phyloP scores from a whole-genome alignment of 2,888 invertebrate genomes.

The Thysanoteuthis rhombus region DNA sequence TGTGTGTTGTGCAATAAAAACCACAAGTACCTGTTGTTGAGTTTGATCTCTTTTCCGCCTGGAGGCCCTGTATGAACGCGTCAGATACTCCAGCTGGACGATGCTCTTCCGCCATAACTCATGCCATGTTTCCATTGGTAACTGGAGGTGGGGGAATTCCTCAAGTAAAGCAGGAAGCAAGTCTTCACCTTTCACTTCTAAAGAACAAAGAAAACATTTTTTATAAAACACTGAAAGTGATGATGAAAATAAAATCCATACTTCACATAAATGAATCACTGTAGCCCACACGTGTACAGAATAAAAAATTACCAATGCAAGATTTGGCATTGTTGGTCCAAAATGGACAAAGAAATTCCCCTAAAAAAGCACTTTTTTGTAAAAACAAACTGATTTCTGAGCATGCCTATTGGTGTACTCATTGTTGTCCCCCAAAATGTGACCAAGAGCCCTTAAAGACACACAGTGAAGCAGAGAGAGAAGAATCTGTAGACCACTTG shows the following conservation, averaged over 20 bases:
- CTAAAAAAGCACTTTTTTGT: no score
- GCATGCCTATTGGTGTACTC: no score
- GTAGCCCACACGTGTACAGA: no score
- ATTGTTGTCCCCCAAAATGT: no score
- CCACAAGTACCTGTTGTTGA: conserved; percentile 55
- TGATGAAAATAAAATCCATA: not conserved
- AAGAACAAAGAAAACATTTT: conserved; percentile 23
- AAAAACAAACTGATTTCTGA: no score
- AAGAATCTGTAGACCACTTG: no score
- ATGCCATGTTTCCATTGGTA: conserved; percentile 65
- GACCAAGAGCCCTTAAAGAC: no score
- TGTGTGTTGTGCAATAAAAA: not conserved
- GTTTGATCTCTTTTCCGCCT: conserved; percentile 59
- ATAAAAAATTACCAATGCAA: no score
- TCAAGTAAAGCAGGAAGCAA: conserved; percentile 63
- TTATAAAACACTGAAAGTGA: not conserved
- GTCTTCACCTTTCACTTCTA: conserved; percentile 58
- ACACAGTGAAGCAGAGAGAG: no score
- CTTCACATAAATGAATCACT: no score
- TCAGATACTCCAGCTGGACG: conserved; percentile 62
- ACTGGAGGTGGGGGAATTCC: conserved; percentile 66
- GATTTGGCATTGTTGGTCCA: no score
- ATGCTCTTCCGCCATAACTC: conserved; percentile 63
- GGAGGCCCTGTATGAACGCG: conserved; percentile 57
- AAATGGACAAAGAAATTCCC: no score